Conservation (phyloP, 2,888 invertebrate species). For the Ramazzottius varieornatus region DNA sequence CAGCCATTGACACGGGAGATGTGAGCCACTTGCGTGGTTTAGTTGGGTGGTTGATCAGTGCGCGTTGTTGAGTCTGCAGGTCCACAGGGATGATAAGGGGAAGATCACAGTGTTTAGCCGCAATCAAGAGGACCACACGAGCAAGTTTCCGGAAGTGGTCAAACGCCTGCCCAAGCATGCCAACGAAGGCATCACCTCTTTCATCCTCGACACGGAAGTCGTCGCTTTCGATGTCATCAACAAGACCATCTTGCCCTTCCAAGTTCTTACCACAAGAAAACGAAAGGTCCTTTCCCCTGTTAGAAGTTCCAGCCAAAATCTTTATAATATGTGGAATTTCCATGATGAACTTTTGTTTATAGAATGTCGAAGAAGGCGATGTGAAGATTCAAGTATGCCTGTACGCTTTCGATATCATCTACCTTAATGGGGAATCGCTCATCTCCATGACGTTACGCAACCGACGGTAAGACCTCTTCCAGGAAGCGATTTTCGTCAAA, state of each 20-base stretch:
- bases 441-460: constrained; percentile 46
- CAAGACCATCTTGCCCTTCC: constrained; percentile 77
- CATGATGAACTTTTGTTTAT: constrained; percentile 1
- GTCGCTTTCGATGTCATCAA: constrained; percentile 77
- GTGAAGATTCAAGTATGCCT: constrained; percentile 74
- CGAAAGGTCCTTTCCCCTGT: constrained; percentile 38
- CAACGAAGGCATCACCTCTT: constrained; percentile 35
- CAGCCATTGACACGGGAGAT: too few species aligned
- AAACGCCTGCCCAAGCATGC: constrained; percentile 29
- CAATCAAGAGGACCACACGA: constrained; percentile 77
- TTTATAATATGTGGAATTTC: neutral
- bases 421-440: constrained; percentile 57
- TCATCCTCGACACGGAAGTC: constrained; percentile 80
- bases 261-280: constrained; percentile 74
- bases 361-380: constrained; percentile 44
- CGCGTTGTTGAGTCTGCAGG: constrained; percentile 25
- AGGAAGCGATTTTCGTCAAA: neutral
- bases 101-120: constrained; percentile 60
- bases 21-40: too few species aligned
- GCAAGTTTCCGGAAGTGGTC: constrained; percentile 84
- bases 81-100: constrained; percentile 41
- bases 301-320: neutral
- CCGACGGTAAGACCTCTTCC: constrained; percentile 23
- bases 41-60: too few species aligned
- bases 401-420: constrained; percentile 82